Evolutionary conservation across 2,797 vertebrate species (phyloP).

Genomic region (Merluccius polli): DNA sequence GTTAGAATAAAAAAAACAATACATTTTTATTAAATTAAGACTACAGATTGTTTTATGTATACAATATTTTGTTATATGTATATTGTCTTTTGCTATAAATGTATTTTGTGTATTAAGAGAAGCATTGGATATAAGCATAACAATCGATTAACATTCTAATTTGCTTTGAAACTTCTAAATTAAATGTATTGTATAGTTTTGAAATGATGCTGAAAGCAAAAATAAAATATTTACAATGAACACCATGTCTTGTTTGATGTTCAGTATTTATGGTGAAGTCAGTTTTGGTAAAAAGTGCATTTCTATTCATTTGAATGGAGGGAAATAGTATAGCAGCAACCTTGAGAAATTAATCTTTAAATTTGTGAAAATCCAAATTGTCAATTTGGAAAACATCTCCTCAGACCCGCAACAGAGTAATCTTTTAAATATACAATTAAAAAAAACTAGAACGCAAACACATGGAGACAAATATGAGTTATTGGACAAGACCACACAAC

Average conservation of each 20-base stretch:
- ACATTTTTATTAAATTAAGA: background rate
- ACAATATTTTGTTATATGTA: background rate
- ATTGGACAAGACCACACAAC: too few species aligned
- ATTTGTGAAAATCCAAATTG: background rate
- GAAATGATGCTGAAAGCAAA: background rate
- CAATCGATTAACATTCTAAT: background rate
- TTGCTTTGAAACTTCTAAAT: background rate
- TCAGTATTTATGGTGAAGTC: background rate
- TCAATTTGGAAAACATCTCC: background rate
- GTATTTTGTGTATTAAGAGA: background rate
- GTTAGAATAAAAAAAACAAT: too few species aligned
- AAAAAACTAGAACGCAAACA: background rate
- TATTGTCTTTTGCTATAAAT: background rate
- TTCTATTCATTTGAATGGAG: background rate
- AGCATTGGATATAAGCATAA: background rate
- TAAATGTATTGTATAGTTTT: background rate
- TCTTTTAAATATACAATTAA: background rate
- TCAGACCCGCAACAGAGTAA: background rate
- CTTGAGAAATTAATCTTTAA: background rate
- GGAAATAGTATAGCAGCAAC: background rate
- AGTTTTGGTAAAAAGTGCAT: background rate
- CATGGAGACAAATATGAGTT: background rate
- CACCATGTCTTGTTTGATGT: background rate
- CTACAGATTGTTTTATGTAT: too few species aligned
- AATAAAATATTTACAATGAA: slow-evolving; percentile 1